Evolutionary conservation across 2,113 vertebrate genomes (phyloP).

Genomic region (Labrus mixtus): DNA sequence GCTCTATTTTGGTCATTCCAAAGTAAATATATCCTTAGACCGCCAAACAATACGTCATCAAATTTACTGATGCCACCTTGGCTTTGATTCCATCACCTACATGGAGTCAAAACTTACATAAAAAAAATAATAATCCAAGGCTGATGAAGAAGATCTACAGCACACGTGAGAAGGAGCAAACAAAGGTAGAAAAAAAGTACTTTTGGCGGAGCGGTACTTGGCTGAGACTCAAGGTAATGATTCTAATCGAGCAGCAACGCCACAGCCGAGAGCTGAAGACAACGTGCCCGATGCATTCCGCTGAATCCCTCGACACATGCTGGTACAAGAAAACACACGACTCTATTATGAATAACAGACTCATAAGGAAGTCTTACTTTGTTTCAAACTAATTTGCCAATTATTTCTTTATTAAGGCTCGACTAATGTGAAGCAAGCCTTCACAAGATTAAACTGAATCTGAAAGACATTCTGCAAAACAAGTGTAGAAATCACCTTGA

Average conservation of each 20-base stretch:
- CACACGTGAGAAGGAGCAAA: conserved; percentile 26
- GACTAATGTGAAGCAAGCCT: not conserved
- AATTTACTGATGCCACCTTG: conserved; percentile 19
- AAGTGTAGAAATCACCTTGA: not conserved
- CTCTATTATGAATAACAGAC: not conserved
- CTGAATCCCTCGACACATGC: conserved; percentile 8
- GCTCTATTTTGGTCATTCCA: conserved; percentile 1
- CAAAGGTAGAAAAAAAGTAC: conserved; percentile 46
- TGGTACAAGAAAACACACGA: conserved; percentile 7
- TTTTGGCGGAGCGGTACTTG: conserved; percentile 48
- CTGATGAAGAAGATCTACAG: conserved; percentile 30
- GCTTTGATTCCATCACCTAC: not conserved
- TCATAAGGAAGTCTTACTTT: not conserved
- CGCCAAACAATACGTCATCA: conserved; percentile 3
- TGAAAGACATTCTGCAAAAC: too few species aligned
- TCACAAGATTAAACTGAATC: too few species aligned
- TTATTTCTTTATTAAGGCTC: too few species aligned
- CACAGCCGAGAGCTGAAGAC: conserved; percentile 26
- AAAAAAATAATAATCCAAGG: conserved; percentile 34
- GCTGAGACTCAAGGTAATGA: conserved; percentile 56
- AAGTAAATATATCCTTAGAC: not conserved
- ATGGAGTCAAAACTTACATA: conserved; percentile 20
- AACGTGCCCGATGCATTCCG: conserved; percentile 5
- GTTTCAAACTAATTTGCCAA: not conserved
- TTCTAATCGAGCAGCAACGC: conserved; percentile 52